phyloP scores from a whole-genome alignment of 1,140 invertebrate species.

The Drosophila sp. region DNA sequence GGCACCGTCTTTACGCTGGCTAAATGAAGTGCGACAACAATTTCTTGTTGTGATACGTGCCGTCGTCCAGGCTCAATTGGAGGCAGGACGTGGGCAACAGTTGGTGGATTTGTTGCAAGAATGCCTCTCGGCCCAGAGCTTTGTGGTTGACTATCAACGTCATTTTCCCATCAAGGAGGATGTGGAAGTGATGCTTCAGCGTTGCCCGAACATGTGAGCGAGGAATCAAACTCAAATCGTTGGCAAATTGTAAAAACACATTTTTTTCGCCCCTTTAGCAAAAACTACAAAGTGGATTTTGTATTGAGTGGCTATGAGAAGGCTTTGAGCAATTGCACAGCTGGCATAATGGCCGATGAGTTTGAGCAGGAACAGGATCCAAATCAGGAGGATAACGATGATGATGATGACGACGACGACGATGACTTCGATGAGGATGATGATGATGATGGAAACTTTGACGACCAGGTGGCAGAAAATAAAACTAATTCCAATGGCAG shows the following conservation, averaged over 20 bases:
- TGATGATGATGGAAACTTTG: not conserved
- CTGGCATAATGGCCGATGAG: constrained; percentile 53
- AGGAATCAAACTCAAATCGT: constrained; percentile 62
- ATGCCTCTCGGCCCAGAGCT: constrained; percentile 87
- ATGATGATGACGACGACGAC: not conserved
- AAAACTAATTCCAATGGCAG: constrained; percentile 19
- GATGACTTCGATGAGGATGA: constrained; percentile 7
- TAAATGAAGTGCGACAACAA: constrained; percentile 84
- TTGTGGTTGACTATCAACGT: constrained; percentile 88
- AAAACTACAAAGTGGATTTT: constrained; percentile 85
- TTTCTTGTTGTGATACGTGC: constrained; percentile 83
- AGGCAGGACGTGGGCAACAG: constrained; percentile 78
- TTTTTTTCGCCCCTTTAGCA: constrained; percentile 78
- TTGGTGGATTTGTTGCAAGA: constrained; percentile 86
- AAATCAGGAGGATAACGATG: constrained; percentile 8
- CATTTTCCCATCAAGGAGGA: constrained; percentile 86
- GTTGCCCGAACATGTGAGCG: constrained; percentile 87
- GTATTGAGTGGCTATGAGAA: constrained; percentile 76
- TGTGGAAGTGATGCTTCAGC: constrained; percentile 85
- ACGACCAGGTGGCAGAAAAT: constrained; percentile 12
- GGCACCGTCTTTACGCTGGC: constrained; percentile 63
- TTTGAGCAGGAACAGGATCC: constrained; percentile 33
- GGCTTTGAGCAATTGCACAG: constrained; percentile 46
- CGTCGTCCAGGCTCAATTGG: constrained; percentile 57
- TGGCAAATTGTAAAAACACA: not conserved